Evolutionary conservation across 2,113 vertebrate genomes (phyloP).

Genomic region (Trichechus manatus): DNA sequence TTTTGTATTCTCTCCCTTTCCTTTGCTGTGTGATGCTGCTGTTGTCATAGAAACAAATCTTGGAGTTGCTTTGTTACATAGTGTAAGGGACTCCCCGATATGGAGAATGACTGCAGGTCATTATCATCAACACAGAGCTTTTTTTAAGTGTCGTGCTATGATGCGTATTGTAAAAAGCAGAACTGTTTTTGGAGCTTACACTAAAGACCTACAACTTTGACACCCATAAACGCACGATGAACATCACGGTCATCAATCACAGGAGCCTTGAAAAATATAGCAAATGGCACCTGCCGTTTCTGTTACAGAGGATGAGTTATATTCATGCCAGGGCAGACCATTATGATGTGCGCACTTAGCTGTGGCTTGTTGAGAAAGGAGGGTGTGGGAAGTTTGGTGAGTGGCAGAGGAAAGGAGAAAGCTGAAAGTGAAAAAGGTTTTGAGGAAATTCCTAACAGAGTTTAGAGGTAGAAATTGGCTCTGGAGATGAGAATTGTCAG

Average conservation of each 20-base stretch:
- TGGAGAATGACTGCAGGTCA: constrained; percentile 60
- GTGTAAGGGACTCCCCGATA: constrained; percentile 74
- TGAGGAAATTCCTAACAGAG: background rate
- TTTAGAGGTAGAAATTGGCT: background rate
- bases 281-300: accelerated
- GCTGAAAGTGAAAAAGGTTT: background rate
- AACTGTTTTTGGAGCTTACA: background rate
- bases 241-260: background rate
- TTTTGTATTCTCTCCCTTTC: constrained; percentile 71
- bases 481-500: background rate
- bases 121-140: constrained; percentile 8
- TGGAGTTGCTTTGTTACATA: constrained; percentile 74
- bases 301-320: accelerated
- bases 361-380: background rate
- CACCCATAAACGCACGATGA: background rate
- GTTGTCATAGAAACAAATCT: constrained; percentile 85
- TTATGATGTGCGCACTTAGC: too few relatives aligned
- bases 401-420: background rate
- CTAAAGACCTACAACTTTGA: background rate
- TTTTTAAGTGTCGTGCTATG: background rate
- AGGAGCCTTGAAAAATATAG: background rate
- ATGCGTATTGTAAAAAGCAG: background rate
- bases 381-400: background rate
- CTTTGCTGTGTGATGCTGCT: constrained; percentile 76
- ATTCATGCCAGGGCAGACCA: background rate